Percentiles rank a stretch among this genome's conserved stretches.
These are phyloP conservation scores for Amiota minor DNA, from an alignment of 2,888 invertebrate species.

Conservation along the genomic window DNA sequence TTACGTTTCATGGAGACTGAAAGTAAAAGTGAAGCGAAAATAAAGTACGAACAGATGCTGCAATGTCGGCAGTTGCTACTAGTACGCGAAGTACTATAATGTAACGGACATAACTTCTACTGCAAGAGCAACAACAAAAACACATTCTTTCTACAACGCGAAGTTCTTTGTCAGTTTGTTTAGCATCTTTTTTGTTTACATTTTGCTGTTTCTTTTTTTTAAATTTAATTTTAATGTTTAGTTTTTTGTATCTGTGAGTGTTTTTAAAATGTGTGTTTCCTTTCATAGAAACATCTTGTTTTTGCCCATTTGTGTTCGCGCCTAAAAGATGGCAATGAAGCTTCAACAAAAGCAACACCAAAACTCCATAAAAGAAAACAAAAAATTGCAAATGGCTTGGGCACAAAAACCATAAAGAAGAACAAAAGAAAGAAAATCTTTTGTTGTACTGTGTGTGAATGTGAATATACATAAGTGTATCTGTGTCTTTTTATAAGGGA, in stretches of 20 bases:
- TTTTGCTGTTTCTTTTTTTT: not conserved
- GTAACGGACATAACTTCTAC: not conserved
- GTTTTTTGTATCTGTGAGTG: not conserved
- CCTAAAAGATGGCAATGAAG: too few relatives aligned
- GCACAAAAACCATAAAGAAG: not conserved
- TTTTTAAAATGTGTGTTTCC: too few relatives aligned
- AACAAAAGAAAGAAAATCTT: too few relatives aligned
- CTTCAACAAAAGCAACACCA: too few relatives aligned
- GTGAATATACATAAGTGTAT: too few relatives aligned
- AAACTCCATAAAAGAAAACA: too few relatives aligned
- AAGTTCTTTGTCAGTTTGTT: too few relatives aligned
- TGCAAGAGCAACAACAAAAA: not conserved
- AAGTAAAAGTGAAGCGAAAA: slow-evolving; percentile 13
- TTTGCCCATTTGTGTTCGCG: too few relatives aligned
- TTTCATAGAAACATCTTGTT: not conserved
- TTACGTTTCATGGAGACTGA: not conserved
- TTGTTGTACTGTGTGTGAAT: too few relatives aligned
- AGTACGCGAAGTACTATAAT: too few relatives aligned
- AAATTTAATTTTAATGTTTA: not conserved
- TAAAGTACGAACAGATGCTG: slow-evolving; percentile 1
- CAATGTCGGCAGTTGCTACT: too few relatives aligned
- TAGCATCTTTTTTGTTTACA: not conserved
- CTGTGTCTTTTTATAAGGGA: not conserved
- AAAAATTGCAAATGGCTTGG: not conserved
- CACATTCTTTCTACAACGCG: too few relatives aligned